Conservation (phyloP, 2,113 vertebrate genomes). For the Oncorhynchus kisutch region DNA sequence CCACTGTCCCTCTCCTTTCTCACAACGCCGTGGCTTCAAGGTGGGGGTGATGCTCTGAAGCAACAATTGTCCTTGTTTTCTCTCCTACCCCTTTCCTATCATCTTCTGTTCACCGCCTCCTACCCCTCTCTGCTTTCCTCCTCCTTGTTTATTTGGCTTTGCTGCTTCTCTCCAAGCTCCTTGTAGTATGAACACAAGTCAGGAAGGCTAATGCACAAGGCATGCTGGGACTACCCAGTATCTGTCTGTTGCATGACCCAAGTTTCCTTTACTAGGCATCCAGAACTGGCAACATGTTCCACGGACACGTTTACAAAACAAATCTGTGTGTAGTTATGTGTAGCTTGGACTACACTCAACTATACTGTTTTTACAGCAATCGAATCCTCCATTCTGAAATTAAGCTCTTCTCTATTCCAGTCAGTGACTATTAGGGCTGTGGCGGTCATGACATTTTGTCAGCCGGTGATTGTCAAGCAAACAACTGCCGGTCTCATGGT, state of each 20-base stretch:
- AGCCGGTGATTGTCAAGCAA: too few species aligned
- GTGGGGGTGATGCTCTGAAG: conserved; percentile 82
- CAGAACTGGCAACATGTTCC: conserved; percentile 16
- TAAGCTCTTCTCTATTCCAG: conserved; percentile 45
- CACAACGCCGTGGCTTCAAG: conserved; percentile 56
- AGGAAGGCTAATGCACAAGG: conserved; percentile 82
- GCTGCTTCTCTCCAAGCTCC: conserved; percentile 72
- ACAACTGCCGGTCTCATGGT: too few species aligned
- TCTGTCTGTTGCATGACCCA: conserved; percentile 82
- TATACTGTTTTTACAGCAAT: too few species aligned
- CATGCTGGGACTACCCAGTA: conserved; percentile 77
- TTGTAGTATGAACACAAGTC: conserved; percentile 73
- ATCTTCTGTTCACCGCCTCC: conserved; percentile 82
- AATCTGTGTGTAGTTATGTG: neutral
- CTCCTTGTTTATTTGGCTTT: conserved; percentile 85
- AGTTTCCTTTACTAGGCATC: conserved; percentile 87
- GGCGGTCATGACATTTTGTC: too few species aligned
- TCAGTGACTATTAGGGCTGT: conserved; percentile 74
- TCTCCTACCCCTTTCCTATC: conserved; percentile 33
- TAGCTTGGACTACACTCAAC: neutral
- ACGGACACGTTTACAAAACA: too few species aligned
- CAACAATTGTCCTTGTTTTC: conserved; percentile 64
- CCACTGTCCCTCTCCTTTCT: conserved; percentile 64
- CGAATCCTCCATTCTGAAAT: neutral
- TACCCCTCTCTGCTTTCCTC: conserved; percentile 40